Base-by-base conservation (phyloP, 2,888 invertebrate genomes). In the Lithophane leautieri region DNA sequence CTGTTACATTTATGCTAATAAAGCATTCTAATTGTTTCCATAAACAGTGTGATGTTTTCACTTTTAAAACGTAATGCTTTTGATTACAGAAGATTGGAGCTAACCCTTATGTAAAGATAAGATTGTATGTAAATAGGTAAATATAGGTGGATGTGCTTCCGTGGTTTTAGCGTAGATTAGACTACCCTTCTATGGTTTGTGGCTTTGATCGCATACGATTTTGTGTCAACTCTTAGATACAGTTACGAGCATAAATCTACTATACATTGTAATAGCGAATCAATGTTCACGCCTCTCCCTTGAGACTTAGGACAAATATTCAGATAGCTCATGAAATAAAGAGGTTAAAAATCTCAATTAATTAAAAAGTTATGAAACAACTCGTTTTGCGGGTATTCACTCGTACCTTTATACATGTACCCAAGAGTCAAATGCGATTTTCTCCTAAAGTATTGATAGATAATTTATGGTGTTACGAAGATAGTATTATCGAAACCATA, bases 51-150 rank as follows among this genome's bases (percentile, higher is more conserved):
- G n/a, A 25, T 52, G 88, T 88, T 91, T 91, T 92, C 91, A 91
- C 93, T 93, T 92, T 93, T 90, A 88, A 88, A 90, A 85, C 88
- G 87, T 89, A 90, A 91, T 86, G 79, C 76, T 78, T 82, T 61
- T 86, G 82, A 88, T 80, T 84, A 82, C 74, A 84, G 83, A 69
- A 83, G 79, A 80, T 78, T 80, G 71, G 28, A 76, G 75, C 66
- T 65, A 70, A 79, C 83, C 88, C 85, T 86, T 81, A 69, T 73
- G 70, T 73, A 74, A 73, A 79, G 63, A 52, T 79, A 71, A 69
- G 34, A 28, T 73, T 50, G 25, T 74, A 47, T 77, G 16, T 71
- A n/a, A 66, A 70, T 68, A 52, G 9, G 47, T 22, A 1, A 7
- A n/a, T 61, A n/a, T 25, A 19, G 14, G 40, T 47, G 4, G 16